Evolutionary conservation across 2,888 invertebrate species (phyloP).

Genomic region (Phytoseiulus persimilis): DNA sequence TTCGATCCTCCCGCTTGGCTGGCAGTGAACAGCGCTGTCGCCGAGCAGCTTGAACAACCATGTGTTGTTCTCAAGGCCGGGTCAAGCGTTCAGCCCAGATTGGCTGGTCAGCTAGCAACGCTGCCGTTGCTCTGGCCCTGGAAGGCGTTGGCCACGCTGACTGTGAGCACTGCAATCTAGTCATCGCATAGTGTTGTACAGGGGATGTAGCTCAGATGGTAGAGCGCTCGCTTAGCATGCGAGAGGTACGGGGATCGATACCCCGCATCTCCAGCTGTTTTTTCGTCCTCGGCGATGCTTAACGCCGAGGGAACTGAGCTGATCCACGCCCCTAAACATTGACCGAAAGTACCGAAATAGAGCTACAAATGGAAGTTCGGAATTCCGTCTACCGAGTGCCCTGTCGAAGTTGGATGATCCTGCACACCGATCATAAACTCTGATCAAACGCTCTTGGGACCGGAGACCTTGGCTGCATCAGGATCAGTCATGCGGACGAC

Average conservation of each 20-base stretch:
- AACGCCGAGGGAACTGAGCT: too few species aligned
- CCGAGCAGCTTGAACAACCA: not conserved
- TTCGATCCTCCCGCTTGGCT: not conserved
- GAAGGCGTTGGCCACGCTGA: not conserved
- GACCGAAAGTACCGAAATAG: too few species aligned
- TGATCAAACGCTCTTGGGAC: too few species aligned
- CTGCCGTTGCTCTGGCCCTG: not conserved
- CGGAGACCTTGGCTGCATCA: too few species aligned
- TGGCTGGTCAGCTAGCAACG: not conserved
- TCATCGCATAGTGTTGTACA: not conserved
- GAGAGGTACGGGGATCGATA: slow-evolving; percentile 5
- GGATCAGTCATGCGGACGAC: too few species aligned
- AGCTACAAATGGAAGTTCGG: too few species aligned
- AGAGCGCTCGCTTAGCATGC: slow-evolving; percentile 5
- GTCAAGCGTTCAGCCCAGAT: not conserved
- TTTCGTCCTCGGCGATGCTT: not conserved
- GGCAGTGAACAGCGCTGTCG: not conserved
- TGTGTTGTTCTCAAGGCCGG: not conserved
- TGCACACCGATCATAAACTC: too few species aligned
- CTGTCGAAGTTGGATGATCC: too few species aligned
- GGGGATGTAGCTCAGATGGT: slow-evolving; percentile 5
- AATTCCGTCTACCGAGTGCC: too few species aligned
- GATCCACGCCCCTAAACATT: too few species aligned
- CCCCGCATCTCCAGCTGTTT: not conserved
- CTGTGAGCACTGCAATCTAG: not conserved